These are phyloP conservation scores for Paracanthobrama guichenoti DNA, from an alignment of 2,113 vertebrate genomes.

Conservation along the genomic window DNA sequence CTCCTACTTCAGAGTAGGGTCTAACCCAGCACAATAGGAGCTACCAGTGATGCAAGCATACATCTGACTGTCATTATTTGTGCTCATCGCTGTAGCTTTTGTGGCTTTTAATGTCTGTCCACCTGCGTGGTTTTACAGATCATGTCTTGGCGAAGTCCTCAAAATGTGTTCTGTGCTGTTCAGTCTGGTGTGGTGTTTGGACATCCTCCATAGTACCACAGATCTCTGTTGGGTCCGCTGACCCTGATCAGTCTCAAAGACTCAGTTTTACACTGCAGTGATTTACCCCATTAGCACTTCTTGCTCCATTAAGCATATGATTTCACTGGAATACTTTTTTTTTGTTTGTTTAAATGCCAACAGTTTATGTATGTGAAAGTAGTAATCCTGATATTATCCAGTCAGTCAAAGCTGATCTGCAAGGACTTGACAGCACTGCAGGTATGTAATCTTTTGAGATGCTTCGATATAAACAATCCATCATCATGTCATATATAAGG, in stretches of 20 bases:
- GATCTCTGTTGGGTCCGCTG: constrained; percentile 7
- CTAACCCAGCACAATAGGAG: too few relatives aligned
- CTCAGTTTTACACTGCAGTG: constrained; percentile 30
- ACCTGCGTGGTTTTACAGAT: neutral
- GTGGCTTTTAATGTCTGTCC: neutral
- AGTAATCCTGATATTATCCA: constrained; percentile 3
- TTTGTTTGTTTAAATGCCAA: constrained; percentile 25
- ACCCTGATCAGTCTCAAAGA: constrained; percentile 35
- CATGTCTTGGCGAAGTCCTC: neutral
- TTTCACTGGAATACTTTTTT: constrained; percentile 27
- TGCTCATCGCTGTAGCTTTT: neutral
- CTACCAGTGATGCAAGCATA: too few relatives aligned
- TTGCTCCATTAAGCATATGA: constrained; percentile 3
- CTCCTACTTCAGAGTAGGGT: too few relatives aligned
- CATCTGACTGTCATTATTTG: neutral
- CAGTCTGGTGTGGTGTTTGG: constrained; percentile 5
- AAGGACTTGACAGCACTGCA: neutral
- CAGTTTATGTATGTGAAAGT: constrained; percentile 3
- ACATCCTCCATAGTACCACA: constrained; percentile 8
- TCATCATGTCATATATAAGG: neutral
- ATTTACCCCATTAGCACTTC: constrained; percentile 22
- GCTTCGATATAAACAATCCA: constrained; percentile 13
- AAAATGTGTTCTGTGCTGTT: neutral
- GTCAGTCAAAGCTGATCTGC: constrained; percentile 12
- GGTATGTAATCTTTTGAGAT: constrained; percentile 21